Base-by-base conservation (phyloP, 2,888 invertebrate genomes). In the Athetis lepigone region DNA sequence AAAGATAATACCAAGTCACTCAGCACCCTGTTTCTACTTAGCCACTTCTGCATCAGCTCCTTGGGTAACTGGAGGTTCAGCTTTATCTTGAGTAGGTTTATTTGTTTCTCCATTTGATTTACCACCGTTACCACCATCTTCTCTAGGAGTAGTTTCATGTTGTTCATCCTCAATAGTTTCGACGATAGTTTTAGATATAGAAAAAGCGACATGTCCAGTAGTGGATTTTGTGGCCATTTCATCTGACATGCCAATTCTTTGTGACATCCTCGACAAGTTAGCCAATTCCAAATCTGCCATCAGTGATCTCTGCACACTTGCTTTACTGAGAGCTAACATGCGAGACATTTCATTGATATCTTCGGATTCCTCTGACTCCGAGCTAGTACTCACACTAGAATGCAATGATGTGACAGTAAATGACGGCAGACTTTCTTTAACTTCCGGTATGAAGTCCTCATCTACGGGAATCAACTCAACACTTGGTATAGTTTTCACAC, bases 401-500 rank as follows among this genome's bases (percentile, higher is more conserved):
- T 90, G 86, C 0, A 87, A 80, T 1, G 93, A 93, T 2, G 90
- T 88, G 0, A 89, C 80, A 64, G 64, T 72, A 45, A 94, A 94
- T 11, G 95, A 94, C 29, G 83, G 85, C 1, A 92, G 45, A 75
- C 94, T 95, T 4, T 90, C 90, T 78, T 88, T 90, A 2, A 79
- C 71, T n/a, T 65, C 63, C 0, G 88, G 13, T 2, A 80, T 80
- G 19, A 68, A 72, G 29, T 82, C 80, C 13, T 88, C 86, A 6
- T 80, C 71, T 11, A 76, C 69, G 5, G 92, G 89, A 6, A 93
- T 58, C 0, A 94, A 60, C 59, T 86, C 70, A 16, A 92, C 47
- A 63, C 93, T 94, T 0, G 94, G 95, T 13, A 95, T 79, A 0
- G 94, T 94, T 55, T 86, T 88, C 0, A 95, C 47, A 68, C 92